These are phyloP conservation scores for Oryzaephilus surinamensis DNA, from an alignment of 1,140 invertebrate species.

Conservation along the genomic window DNA sequence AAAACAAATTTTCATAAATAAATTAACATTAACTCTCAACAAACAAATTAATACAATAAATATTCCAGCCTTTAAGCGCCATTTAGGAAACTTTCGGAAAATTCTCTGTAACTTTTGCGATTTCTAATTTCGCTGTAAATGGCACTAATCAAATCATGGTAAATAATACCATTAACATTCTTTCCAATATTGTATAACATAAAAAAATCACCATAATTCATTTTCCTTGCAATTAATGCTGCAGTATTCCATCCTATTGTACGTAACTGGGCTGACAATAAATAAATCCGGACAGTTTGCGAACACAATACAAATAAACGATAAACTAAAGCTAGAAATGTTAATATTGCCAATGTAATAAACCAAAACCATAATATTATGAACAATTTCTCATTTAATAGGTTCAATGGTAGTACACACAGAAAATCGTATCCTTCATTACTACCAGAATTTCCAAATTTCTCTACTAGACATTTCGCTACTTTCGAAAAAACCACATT, in stretches of 20 bases:
- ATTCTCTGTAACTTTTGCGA: no score
- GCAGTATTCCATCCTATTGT: constrained; percentile 40
- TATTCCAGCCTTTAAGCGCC: no score
- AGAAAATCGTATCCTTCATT: constrained; percentile 51
- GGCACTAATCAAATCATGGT: no score
- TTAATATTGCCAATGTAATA: constrained; percentile 50
- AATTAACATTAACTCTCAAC: no score
- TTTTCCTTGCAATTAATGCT: constrained; percentile 41
- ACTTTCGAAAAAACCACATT: constrained; percentile 64
- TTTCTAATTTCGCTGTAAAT: no score
- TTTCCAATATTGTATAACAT: constrained; percentile 52
- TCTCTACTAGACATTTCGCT: constrained; percentile 66
- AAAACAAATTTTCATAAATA: no score
- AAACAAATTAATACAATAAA: no score
- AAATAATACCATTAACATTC: constrained; percentile 59
- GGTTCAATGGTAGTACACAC: constrained; percentile 64
- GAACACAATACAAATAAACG: constrained; percentile 40
- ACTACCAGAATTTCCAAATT: constrained; percentile 51
- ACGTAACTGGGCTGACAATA: constrained; percentile 45
- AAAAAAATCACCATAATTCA: constrained; percentile 58
- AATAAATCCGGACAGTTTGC: constrained; percentile 39
- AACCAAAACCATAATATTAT: constrained; percentile 76
- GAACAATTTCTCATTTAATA: constrained; percentile 73
- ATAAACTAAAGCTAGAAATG: constrained; percentile 53
- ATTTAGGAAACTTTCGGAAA: no score